Percentiles rank a stretch among this genome's conserved stretches.
Conservation (phyloP, 2,113 vertebrate species). For the Callionymus lyra region DNA sequence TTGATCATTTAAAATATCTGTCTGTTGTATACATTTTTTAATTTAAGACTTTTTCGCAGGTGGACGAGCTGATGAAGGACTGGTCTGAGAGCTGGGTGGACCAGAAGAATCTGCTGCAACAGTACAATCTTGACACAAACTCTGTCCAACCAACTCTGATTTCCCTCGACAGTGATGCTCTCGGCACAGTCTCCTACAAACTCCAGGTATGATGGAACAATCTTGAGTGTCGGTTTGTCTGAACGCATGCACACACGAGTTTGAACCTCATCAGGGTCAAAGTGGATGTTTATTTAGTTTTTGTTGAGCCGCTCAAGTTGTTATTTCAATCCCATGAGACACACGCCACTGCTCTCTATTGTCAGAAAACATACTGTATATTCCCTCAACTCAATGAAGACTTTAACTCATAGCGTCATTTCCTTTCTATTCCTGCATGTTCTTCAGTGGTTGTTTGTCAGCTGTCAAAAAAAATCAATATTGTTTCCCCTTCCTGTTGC, state of each 20-base stretch:
- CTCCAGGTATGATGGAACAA: conserved; percentile 73
- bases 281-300: not conserved
- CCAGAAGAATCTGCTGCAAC: conserved; percentile 79
- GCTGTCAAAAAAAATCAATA: conserved; percentile 56
- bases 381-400: conserved; percentile 5
- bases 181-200: conserved; percentile 90
- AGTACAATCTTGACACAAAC: conserved; percentile 86
- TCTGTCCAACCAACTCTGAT: conserved; percentile 85
- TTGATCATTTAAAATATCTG: too few relatives aligned
- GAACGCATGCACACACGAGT: not conserved
- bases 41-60: too few relatives aligned
- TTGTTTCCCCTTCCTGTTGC: conserved; percentile 43
- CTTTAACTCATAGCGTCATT: conserved; percentile 12
- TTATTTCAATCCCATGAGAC: not conserved
- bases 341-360: not conserved
- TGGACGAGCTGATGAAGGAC: conserved; percentile 85
- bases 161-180: conserved; percentile 81
- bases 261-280: not conserved
- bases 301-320: not conserved
- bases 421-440: conserved; percentile 24
- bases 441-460: conserved; percentile 31
- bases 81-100: conserved; percentile 86
- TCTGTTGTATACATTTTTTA: too few relatives aligned
- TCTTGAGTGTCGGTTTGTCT: not conserved
- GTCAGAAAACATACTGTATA: conserved; percentile 4